A percentile compares a stretch with the other conserved stretches of the same genome.
Evolutionary conservation across 2,113 vertebrate genomes (phyloP).

Genomic region (Cheirogaleus medius): DNA sequence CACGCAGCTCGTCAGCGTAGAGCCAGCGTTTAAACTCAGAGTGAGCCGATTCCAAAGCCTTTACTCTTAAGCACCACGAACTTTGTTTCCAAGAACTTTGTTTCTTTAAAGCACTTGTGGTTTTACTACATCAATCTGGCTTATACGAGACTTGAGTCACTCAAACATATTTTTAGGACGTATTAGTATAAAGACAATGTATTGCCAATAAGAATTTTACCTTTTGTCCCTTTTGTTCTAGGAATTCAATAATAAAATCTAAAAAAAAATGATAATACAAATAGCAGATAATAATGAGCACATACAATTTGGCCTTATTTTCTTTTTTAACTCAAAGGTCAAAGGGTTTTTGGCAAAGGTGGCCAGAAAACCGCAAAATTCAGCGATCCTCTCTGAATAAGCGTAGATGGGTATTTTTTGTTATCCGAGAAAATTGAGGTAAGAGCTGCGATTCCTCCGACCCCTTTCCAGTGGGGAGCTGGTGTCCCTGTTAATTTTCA

Average conservation of each 20-base stretch:
- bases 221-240: not conserved
- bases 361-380: not conserved
- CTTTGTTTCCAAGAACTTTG: not conserved
- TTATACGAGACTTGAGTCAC: not conserved
- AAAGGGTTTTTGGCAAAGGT: not conserved
- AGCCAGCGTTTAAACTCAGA: not conserved
- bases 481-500: no score
- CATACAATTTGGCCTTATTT: not conserved
- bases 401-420: no score
- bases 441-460: accelerated
- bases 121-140: not conserved
- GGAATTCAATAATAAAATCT: not conserved
- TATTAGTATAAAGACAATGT: not conserved
- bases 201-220: not conserved
- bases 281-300: not conserved
- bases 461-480: not conserved
- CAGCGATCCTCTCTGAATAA: not conserved
- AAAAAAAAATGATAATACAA: not conserved
- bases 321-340: not conserved
- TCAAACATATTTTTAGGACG: not conserved
- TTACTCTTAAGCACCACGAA: accelerated
- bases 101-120: not conserved
- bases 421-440: not conserved
- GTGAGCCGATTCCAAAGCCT: accelerated
- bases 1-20: accelerated